phyloP scores from a whole-genome alignment of 2,113 vertebrate genomes.

The Edolisoma coerulescens region DNA sequence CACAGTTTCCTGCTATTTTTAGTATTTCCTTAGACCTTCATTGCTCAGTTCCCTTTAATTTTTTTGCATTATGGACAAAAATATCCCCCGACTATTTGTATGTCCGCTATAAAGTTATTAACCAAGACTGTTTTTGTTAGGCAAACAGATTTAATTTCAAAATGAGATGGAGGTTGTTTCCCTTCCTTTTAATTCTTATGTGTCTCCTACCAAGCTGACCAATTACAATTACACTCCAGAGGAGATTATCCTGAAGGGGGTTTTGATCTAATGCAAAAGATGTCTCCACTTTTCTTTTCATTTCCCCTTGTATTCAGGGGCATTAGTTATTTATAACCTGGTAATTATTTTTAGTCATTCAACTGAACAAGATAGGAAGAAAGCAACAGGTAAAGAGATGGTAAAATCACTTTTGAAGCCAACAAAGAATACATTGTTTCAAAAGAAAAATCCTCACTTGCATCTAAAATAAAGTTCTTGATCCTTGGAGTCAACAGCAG shows the following conservation, averaged over 20 bases:
- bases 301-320: constrained; percentile 3
- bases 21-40: background rate
- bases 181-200: background rate
- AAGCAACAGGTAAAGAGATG: background rate
- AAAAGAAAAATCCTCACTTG: background rate
- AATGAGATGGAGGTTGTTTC: background rate
- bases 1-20: background rate
- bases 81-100: background rate
- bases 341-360: background rate
- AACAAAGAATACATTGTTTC: background rate
- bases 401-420: background rate
- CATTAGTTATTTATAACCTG: constrained; percentile 49
- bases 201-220: background rate
- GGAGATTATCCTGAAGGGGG: background rate
- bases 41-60: background rate
- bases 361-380: background rate
- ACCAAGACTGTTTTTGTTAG: background rate
- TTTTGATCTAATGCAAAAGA: constrained; percentile 32
- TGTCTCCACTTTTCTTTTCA: background rate
- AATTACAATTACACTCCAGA: background rate
- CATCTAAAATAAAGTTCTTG: background rate
- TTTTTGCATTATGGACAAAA: background rate
- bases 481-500: background rate
- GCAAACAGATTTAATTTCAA: background rate
- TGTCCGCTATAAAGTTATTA: background rate